Evolutionary conservation across 2,113 vertebrate species (phyloP), one percentile per base, ranked within the genome.

Genomic region (Galeopterus variegatus): DNA sequence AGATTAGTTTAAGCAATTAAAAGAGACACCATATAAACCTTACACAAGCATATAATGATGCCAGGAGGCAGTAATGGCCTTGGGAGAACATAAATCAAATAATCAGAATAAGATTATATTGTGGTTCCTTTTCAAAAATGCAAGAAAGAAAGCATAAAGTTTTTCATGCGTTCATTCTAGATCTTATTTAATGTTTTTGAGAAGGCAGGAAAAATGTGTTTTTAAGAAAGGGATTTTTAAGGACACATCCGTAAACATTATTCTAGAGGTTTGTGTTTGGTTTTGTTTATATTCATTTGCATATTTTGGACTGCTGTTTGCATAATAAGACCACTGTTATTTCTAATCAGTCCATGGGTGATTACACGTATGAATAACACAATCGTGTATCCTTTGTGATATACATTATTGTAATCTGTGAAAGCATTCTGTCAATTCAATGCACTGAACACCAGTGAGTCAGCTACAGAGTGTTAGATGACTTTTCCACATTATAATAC

Each of bases 241-340:
- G 98, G 97, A 95, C 88, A 98, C 89, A 97, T 97, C 94, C 98
- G 95, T 97, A 98, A 98, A 95, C 98, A 94, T 97, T 98, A 98
- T 98, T 98, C 98, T 97, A 94, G 83, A 97, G 88, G 95, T 97
- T 96, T 0, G 0, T 98, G 96, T 97, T 98, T 98, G 87, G 95
- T 97, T 98, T 98, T 98, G 97, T 98, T 98, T 98, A 82, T 98
- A 75, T 98, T 98, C 97, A 98, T 98, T 99, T 99, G 98, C 98
- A 98, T 98, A 98, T 95, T 92, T 95, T 98, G 97, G 79, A 97
- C 97, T 98, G 88, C 80, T 98, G 97, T 98, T 99, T 98, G 98
- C 98, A 98, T 98, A 98, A 98, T 98, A 98, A 98, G 91, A 98
- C 70, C 67, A 97, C 96, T 98, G 98, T 98, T 98, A 96, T 93